Conservation (phyloP, 2,797 vertebrate genomes). For the Fratercula arctica region DNA sequence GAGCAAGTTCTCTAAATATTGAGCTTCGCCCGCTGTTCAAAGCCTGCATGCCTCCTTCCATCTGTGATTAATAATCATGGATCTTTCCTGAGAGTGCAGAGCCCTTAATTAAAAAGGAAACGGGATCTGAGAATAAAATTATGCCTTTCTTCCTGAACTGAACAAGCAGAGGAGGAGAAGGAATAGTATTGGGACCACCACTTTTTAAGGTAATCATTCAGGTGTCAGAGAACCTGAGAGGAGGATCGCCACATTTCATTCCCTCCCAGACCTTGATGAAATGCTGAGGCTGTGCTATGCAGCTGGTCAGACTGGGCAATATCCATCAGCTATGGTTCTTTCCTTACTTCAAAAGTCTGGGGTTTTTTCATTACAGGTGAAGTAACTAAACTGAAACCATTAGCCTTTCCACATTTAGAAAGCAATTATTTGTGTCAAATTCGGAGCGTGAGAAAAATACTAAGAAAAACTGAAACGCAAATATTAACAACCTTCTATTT, state of each 20-base stretch:
- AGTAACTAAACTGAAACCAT: not conserved
- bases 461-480: not conserved
- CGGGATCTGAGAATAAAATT: not conserved
- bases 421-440: not conserved
- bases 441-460: not conserved
- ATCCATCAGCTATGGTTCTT: not conserved
- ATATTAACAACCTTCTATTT: not conserved
- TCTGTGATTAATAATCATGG: not conserved
- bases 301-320: not conserved
- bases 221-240: not conserved
- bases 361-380: not conserved
- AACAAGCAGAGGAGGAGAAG: not conserved
- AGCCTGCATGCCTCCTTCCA: not conserved
- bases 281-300: not conserved
- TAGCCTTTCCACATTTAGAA: not conserved
- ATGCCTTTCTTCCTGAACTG: not conserved
- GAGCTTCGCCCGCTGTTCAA: not conserved
- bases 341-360: not conserved
- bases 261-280: not conserved
- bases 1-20: not conserved
- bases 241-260: not conserved
- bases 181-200: not conserved
- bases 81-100: not conserved
- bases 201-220: not conserved
- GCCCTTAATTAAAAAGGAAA: conserved; percentile 5